Base-by-base conservation (phyloP, 1,140 invertebrate genomes). In the Bombus ignitus region DNA sequence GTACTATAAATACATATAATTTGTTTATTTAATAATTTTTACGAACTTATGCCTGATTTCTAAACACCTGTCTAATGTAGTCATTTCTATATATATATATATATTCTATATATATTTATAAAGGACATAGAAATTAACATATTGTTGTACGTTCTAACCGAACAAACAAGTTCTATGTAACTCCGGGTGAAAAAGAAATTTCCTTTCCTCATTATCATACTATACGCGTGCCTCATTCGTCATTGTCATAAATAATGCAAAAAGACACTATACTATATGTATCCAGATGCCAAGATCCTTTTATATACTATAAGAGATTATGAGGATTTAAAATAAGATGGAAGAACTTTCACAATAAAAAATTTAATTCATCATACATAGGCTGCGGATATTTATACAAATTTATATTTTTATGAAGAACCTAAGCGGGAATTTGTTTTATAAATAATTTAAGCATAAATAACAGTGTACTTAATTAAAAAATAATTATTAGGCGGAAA, bases 191-290 rank as follows among this genome's bases (percentile, higher is more conserved):
- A 32, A 62, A 81, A 72, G 53, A 81, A 59, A 72, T 72, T 81
- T 81, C 53, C 18, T 28, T 44, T 73, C 39, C 53, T 65, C n/a
- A 62, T 81, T 81, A 62, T 35, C 68, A 44, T 37, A 62, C 39
- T 28, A 35, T 42, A 44, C 53, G 53, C n/a, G 37, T 12, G 32
- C 28, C 3, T 39, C 39, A 5, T 80, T 35, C 22, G 22, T 32
- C 13, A 28, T 75, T 37, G 32, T n/a, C 32, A 57, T 75, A 57
- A 57, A 75, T 37, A 57, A 75, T 75, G 22, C 32, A 57, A 57
- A 25, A 57, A 10, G 42, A 9, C 47, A 47, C 9, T 18, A 22
- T 53, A 35, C 3, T 62, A 47, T 32, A 74, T 3, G 3, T n/a
- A 25, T 25, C 70, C 12, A 13, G 39, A 62, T 62, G 59, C 59